Evolutionary conservation across 1,140 invertebrate genomes (phyloP), one percentile per base, ranked within the genome.

Genomic region (Drosophila azteca): DNA sequence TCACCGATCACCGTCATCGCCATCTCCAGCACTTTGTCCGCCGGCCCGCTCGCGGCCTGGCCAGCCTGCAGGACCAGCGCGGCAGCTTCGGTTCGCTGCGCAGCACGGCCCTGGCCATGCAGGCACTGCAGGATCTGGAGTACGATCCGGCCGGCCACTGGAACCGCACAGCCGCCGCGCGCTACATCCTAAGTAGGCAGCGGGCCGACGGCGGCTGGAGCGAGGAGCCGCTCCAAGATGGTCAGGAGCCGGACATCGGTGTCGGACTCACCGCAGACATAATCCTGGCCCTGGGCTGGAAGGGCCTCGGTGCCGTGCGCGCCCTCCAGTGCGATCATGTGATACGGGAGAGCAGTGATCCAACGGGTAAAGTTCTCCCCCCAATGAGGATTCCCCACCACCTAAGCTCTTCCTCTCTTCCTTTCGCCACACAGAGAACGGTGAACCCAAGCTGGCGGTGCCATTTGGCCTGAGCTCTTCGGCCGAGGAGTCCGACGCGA

Each of bases 31-130:
- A 96, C 80, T 96, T 96, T 77, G 93, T 97, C 11, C 93, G 95
- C 3, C 94, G 95, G 35, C 96, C 96, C 0, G 94, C 96, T 66
- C 93, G 95, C 0, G 94, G 94, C 1, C 91, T 97, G 57, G 96
- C 95, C n/a, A 92, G 94, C 11, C 94, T 96, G 63, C 96, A 97
- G 90, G 93, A 95, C 77, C 92, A 94, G 1, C 96, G 96, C 64
- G 96, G 96, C 9, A 95, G 96, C 80, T 97, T 97, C 83, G 96
- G 96, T 0, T 96, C 95, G 55, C 88, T 97, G n/a, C 95, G 95
- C 45, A 95, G 95, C 20, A 97, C 96, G 0, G 95, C 96, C 0
- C 85, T 97, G 29, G 96, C 96, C 55, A 95, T 97, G 91, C 91
- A 95, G 94, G 96, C 96, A 1, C 90, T 97, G 2, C 94, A 96